Evolutionary conservation across 1,140 invertebrate genomes (phyloP).

Genomic region (Drosophila jambulina): DNA sequence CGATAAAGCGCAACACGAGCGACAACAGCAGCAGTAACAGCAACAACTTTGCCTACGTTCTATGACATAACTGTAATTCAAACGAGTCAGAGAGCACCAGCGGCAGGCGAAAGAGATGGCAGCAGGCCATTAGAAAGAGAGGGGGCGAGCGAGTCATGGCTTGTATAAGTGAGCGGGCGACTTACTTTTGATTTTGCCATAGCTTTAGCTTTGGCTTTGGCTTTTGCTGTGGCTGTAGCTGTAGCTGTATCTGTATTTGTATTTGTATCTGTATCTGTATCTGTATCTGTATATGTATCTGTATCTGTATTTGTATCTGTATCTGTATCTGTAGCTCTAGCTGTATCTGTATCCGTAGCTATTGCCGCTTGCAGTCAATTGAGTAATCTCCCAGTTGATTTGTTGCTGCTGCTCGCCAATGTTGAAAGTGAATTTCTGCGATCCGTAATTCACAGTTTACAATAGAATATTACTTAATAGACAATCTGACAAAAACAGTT

Average conservation of each 20-base stretch:
- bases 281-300: conserved; percentile 7
- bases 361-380: conserved; percentile 59
- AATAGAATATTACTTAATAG: conserved; percentile 83
- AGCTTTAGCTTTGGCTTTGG: conserved; percentile 20
- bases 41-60: conserved; percentile 71
- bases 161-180: conserved; percentile 66
- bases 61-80: conserved; percentile 83
- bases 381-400: conserved; percentile 69
- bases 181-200: conserved; percentile 70
- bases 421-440: conserved; percentile 77
- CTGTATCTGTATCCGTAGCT: conserved; percentile 4
- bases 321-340: conserved; percentile 1
- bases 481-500: conserved; percentile 39
- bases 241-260: conserved; percentile 3
- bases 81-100: conserved; percentile 64
- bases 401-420: conserved; percentile 61
- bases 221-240: neutral
- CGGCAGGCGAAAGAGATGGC: conserved; percentile 40
- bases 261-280: neutral
- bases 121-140: conserved; percentile 30
- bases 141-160: conserved; percentile 5
- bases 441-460: conserved; percentile 75
- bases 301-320: neutral
- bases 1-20: conserved; percentile 72
- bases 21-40: conserved; percentile 30